Conservation (phyloP, 1,140 invertebrate genomes). For the Oedothorax gibbosus region DNA sequence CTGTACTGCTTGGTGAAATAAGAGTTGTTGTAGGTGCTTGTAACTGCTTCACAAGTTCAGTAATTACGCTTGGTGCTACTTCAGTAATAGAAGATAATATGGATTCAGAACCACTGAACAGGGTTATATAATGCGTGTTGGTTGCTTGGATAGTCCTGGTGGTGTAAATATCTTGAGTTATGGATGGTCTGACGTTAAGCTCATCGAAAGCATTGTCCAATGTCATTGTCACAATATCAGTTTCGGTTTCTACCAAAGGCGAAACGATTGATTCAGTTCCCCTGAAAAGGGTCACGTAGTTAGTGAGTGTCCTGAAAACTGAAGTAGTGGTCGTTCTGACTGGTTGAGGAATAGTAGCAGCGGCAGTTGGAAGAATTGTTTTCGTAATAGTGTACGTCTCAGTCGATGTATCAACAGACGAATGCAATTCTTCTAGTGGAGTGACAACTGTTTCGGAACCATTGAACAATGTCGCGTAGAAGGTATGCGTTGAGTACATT, state of each 20-base stretch:
- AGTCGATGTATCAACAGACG: slow-evolving; percentile 62
- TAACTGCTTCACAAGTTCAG: slow-evolving; percentile 36
- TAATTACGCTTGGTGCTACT: slow-evolving; percentile 63
- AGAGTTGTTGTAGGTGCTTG: slow-evolving; percentile 18
- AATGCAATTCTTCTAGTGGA: slow-evolving; percentile 64
- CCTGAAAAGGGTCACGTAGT: slow-evolving; percentile 88
- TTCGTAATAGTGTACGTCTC: slow-evolving; percentile 60
- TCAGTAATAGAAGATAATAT: slow-evolving; percentile 64
- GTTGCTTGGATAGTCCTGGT: slow-evolving; percentile 62
- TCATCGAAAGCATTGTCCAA: slow-evolving; percentile 5
- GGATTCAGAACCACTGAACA: slow-evolving; percentile 61
- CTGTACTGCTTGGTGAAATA: not conserved
- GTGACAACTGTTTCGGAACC: slow-evolving; percentile 63
- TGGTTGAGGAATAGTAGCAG: not conserved
- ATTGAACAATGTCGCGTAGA: slow-evolving; percentile 65
- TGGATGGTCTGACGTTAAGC: not conserved
- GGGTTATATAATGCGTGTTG: slow-evolving; percentile 63
- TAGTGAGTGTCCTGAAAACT: slow-evolving; percentile 72
- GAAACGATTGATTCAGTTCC: slow-evolving; percentile 82
- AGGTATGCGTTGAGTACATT: slow-evolving; percentile 62
- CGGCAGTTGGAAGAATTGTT: slow-evolving; percentile 54
- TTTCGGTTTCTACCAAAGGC: slow-evolving; percentile 80
- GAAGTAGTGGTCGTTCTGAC: slow-evolving; percentile 42
- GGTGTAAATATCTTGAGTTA: slow-evolving; percentile 22
- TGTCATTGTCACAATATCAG: slow-evolving; percentile 60